Base-by-base conservation (phyloP, 2,113 vertebrate species). In the Macquaria australasica region DNA sequence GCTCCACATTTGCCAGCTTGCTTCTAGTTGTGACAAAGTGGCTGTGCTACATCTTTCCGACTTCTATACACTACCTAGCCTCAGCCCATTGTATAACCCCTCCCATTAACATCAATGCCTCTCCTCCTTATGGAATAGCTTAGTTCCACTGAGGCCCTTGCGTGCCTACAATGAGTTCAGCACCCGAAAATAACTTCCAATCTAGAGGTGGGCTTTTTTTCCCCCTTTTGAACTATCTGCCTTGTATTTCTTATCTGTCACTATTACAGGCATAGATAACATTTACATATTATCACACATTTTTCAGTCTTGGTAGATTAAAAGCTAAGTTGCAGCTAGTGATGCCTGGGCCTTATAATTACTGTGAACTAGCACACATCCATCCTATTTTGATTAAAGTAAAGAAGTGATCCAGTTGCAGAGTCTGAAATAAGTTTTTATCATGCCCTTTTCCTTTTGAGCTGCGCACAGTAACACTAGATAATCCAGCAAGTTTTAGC, bases 91-190 rank as follows among this genome's bases (percentile, higher is more conserved):
- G 85, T 90, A 31, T 86, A 75, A 68, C 81, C 69, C 89, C 79
- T 85, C 71, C 81, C 77, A 80, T 87, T 88, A 87, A 90, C 85
- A 79, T 79, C 71, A 84, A 1, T 59, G 43, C 53, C 45, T 50
- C 48, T 50, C 64, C 87, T 91, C 85, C 84, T 88, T 92, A 86
- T 79, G 83, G 92, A 93, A 76, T 90, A 79, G 62, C 56, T 89
- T 88, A 88, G 87, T 78, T 93, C 85, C 87, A 77, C 85, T 81
- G 78, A 81, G 87, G 83, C 76, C 83, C 71, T 56, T 51, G 71
- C 83, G 86, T 80, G 60, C 78, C 77, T 56, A 53, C 81, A 90
- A 91, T 88, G 80, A 82, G 79, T 87, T 89, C 83, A 90, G 21
- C 56, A 56, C 70, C 75, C 20, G 20, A 82, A 88, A 89, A 88